Evolutionary conservation across 2,797 vertebrate species (phyloP), one percentile per base, ranked within the genome.

Genomic region (Notoglanidium macrostoma): DNA sequence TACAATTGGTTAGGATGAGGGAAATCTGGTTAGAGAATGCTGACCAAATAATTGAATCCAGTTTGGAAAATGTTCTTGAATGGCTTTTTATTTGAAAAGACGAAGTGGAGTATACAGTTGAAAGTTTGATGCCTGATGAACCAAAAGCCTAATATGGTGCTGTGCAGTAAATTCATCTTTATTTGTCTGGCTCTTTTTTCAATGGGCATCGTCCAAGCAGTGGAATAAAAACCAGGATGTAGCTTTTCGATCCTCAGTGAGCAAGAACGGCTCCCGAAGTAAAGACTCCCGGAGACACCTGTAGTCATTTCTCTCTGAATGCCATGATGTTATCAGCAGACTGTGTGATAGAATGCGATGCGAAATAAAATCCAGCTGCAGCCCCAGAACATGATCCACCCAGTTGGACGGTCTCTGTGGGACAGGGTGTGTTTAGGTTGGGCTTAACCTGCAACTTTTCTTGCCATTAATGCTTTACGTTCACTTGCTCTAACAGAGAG

Each of bases 391-490:
- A 17, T 21, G 49, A 83, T 72, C 40, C 85, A 76, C 63, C 65
- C 65, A 63, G 57, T n/a, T 12, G 11, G 21, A 61, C 5, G 54
- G 44, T 70, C 44, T 82, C 49, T 77, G 46, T 84, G 12, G 63
- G 86, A 72, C 44, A 17, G 83, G 74, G 84, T 44, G 89, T 84
- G 44, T 17, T 72, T 77, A 74, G 83, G 46, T 82, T 76, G 67
- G 80, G 57, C 73, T 87, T 49, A 61, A 55, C 57, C 54, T 86
- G 65, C 54, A 59, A 51, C 82, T 21, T 19, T 85, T 79, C 10
- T 83, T 23, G 57, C 59, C 10, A 23, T 54, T 54, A 61, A 87
- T 35, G 73, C 72, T 46, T 21, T 73, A 49, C 54, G 72, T 77
- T 86, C 29, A 55, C 57, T 63, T 55, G n/a, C 4, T 10, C 49